Evolutionary conservation across 2,113 vertebrate genomes (phyloP).

Genomic region (Leuciscus idus): DNA sequence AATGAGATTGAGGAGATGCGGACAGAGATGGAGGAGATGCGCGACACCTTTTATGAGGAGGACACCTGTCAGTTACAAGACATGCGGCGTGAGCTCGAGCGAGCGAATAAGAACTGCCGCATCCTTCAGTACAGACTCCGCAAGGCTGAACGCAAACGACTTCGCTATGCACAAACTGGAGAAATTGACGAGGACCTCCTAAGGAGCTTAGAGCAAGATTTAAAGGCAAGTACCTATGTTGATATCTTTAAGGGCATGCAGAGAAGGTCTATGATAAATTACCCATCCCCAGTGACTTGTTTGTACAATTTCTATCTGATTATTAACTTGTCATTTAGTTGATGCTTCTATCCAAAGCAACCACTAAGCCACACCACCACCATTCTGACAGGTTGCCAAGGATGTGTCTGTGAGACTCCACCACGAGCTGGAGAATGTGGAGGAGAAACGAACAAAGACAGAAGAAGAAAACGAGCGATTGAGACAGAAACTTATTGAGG

Average conservation of each 20-base stretch:
- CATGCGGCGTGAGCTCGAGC: slow-evolving; percentile 94
- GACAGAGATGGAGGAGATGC: slow-evolving; percentile 98
- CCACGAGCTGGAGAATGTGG: slow-evolving; percentile 95
- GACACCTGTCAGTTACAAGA: slow-evolving; percentile 97
- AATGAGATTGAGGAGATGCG: slow-evolving; percentile 95
- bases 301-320: not conserved
- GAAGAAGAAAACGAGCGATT: slow-evolving; percentile 97
- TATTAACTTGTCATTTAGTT: slow-evolving; percentile 18
- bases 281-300: not conserved
- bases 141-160: slow-evolving; percentile 93
- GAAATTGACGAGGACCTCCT: slow-evolving; percentile 93
- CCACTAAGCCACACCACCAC: not conserved
- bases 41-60: slow-evolving; percentile 97
- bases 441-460: slow-evolving; percentile 93
- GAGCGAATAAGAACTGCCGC: slow-evolving; percentile 98
- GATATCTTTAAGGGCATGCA: not conserved
- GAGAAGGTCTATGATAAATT: not conserved
- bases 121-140: slow-evolving; percentile 97
- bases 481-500: slow-evolving; percentile 92
- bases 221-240: slow-evolving; percentile 81
- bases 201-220: slow-evolving; percentile 95
- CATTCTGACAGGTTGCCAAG: slow-evolving; percentile 87
- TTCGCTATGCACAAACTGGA: slow-evolving; percentile 89
- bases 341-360: slow-evolving; percentile 18
- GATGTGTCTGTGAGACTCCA: slow-evolving; percentile 97